Conservation (phyloP, 2,797 vertebrate genomes). For the Otus scops region DNA sequence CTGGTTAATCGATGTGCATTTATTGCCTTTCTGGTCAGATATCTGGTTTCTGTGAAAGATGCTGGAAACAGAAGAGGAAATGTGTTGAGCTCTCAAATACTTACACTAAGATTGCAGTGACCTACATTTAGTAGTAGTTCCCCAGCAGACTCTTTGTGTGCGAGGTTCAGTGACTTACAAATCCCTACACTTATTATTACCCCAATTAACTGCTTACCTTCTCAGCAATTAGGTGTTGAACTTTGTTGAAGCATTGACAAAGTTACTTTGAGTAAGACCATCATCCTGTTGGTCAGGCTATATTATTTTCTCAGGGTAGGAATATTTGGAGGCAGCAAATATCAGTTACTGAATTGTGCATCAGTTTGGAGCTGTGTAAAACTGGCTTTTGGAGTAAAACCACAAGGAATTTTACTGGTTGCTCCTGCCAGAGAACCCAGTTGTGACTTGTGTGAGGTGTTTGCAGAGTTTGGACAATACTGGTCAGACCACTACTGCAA, state of each 20-base stretch:
- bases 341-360: background rate
- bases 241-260: background rate
- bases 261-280: background rate
- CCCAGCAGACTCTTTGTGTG: conserved; percentile 13
- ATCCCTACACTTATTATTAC: background rate
- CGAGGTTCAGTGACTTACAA: conserved; percentile 29
- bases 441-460: background rate
- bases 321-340: background rate
- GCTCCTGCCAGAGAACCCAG: background rate
- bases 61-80: background rate
- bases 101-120: conserved; percentile 35
- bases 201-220: conserved; percentile 55
- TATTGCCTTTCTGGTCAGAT: background rate
- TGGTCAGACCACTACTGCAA: background rate
- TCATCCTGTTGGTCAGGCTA: background rate
- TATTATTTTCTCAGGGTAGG: background rate
- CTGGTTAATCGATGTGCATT: background rate
- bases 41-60: background rate
- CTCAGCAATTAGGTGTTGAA: background rate
- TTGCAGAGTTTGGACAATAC: background rate
- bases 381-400: background rate
- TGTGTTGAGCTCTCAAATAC: background rate
- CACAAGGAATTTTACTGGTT: background rate
- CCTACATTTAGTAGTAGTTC: conserved; percentile 53
- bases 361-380: background rate